These are phyloP conservation scores for Bombyx huttoni DNA, from an alignment of 2,888 invertebrate genomes.

Conservation along the genomic window DNA sequence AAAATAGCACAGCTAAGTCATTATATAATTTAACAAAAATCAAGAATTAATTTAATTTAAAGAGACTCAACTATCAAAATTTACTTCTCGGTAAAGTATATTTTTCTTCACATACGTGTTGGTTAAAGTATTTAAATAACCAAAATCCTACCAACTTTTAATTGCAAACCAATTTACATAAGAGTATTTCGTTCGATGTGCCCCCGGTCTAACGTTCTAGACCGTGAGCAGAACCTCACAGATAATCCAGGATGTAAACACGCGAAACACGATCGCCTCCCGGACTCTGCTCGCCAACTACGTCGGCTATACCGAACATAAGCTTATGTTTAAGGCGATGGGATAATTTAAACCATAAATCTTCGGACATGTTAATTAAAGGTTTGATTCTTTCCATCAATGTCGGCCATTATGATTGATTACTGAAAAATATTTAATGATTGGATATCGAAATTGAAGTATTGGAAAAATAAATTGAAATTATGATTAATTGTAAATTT, in stretches of 20 bases:
- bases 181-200: slow-evolving; percentile 15
- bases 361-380: background rate
- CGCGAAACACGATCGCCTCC: slow-evolving; percentile 68
- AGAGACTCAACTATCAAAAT: no score
- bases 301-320: background rate
- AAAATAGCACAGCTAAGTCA: no score
- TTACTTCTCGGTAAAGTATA: no score
- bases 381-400: slow-evolving; percentile 6
- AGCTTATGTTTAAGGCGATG: background rate
- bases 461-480: no score
- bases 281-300: slow-evolving; percentile 15
- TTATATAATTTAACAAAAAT: no score
- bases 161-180: background rate
- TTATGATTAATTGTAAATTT: no score
- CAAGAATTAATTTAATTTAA: no score
- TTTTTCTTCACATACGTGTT: background rate
- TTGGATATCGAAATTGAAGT: no score
- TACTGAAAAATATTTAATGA: background rate
- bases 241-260: slow-evolving; percentile 68
- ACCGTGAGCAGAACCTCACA: slow-evolving; percentile 58
- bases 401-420: slow-evolving; percentile 2
- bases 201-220: slow-evolving; percentile 22
- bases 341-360: background rate
- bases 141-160: background rate
- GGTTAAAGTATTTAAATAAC: background rate